Percentiles rank a stretch among this genome's conserved stretches.
Evolutionary conservation across 2,113 vertebrate genomes (phyloP).

Genomic region (Pogona vitticeps): DNA sequence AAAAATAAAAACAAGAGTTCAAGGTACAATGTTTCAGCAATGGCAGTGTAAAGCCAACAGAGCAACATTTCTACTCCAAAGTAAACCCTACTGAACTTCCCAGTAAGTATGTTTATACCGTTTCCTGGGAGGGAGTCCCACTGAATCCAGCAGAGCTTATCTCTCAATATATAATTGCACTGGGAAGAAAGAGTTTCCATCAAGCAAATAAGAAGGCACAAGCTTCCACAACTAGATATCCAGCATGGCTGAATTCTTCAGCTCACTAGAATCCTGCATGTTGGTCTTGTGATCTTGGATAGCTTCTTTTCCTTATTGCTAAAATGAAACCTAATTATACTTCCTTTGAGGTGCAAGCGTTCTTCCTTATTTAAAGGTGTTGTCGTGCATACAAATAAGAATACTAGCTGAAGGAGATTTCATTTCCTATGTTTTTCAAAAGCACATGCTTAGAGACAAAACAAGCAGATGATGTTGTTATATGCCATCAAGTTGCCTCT

Average conservation of each 20-base stretch:
- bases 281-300: neutral
- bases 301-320: neutral
- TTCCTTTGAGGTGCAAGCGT: neutral
- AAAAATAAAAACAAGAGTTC: neutral
- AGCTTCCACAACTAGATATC: neutral
- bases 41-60: too few relatives aligned
- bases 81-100: neutral
- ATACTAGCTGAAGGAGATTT: neutral
- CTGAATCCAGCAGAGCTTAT: neutral
- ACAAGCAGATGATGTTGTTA: neutral
- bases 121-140: neutral
- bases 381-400: conserved; percentile 1
- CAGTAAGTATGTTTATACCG: neutral
- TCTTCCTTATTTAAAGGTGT: conserved; percentile 2
- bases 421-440: neutral
- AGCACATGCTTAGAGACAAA: conserved; percentile 12
- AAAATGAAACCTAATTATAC: neutral
- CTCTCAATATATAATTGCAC: neutral
- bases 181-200: neutral
- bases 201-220: neutral
- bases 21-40: neutral
- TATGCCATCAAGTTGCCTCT: too few relatives aligned
- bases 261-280: neutral
- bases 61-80: neutral
- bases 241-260: neutral